A percentile compares a stretch with the other conserved stretches of the same genome.
Evolutionary conservation across 2,113 vertebrate species (phyloP).

Genomic region (Dicentrarchus labrax): DNA sequence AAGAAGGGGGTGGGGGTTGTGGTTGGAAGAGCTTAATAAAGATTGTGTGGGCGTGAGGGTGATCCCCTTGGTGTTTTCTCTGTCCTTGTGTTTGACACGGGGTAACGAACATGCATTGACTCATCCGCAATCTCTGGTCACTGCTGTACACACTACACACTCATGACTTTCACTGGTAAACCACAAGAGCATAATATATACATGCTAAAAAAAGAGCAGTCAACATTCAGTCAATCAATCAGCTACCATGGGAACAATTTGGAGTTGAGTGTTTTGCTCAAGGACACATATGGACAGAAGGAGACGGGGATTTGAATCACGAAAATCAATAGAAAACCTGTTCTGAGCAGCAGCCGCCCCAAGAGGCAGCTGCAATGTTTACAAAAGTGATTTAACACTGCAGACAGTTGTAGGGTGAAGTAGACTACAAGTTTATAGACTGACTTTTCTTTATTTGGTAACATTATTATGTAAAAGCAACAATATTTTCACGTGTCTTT

Average conservation of each 20-base stretch:
- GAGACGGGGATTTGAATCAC: background rate
- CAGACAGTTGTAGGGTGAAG: background rate
- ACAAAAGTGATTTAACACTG: background rate
- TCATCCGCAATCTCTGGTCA: background rate
- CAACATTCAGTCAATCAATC: background rate
- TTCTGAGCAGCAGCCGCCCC: background rate
- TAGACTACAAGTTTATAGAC: background rate
- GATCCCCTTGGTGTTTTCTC: constrained; percentile 21
- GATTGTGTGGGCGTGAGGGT: constrained; percentile 22
- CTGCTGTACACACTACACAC: background rate
- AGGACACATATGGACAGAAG: background rate
- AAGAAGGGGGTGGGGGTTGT: constrained; percentile 13
- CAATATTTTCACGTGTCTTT: background rate
- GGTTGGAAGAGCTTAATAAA: constrained; percentile 14
- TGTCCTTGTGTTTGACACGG: background rate
- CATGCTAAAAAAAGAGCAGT: background rate
- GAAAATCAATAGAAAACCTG: background rate
- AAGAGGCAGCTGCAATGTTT: background rate
- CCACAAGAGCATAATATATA: no score
- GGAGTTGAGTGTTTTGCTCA: background rate
- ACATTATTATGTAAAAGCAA: background rate
- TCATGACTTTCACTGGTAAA: background rate
- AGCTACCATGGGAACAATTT: background rate
- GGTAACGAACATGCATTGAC: background rate
- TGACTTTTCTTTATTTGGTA: background rate